These are phyloP conservation scores for Metalampra italica DNA, from an alignment of 2,888 invertebrate genomes.

Conservation along the genomic window DNA sequence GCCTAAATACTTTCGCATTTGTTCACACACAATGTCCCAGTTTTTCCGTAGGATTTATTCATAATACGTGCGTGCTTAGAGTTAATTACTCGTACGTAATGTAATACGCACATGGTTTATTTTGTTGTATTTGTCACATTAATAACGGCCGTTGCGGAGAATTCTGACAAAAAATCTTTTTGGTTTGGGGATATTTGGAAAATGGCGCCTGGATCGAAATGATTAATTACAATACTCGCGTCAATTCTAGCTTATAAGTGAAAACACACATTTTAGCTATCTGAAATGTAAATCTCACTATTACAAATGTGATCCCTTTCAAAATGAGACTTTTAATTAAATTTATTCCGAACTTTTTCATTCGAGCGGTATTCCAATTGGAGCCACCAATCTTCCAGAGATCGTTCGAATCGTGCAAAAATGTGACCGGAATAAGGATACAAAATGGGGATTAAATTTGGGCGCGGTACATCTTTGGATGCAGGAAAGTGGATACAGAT, in stretches of 20 bases:
- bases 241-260: no score
- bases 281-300: no score
- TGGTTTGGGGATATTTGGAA: no score
- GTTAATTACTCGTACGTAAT: constrained; percentile 6
- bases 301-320: no score
- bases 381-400: neutral
- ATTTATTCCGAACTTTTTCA: neutral
- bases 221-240: no score
- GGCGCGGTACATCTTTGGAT: no score
- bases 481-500: no score
- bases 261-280: no score
- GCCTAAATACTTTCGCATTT: constrained; percentile 6
- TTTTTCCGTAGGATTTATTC: constrained; percentile 5
- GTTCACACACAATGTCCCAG: constrained; percentile 3
- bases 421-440: neutral
- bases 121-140: neutral
- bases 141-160: neutral
- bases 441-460: neutral
- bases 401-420: neutral
- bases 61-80: constrained; percentile 8
- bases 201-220: no score
- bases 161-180: no score
- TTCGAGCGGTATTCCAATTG: neutral
- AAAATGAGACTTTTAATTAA: no score
- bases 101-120: neutral